Evolutionary conservation across 2,797 vertebrate species (phyloP).

Genomic region (Alca torda): DNA sequence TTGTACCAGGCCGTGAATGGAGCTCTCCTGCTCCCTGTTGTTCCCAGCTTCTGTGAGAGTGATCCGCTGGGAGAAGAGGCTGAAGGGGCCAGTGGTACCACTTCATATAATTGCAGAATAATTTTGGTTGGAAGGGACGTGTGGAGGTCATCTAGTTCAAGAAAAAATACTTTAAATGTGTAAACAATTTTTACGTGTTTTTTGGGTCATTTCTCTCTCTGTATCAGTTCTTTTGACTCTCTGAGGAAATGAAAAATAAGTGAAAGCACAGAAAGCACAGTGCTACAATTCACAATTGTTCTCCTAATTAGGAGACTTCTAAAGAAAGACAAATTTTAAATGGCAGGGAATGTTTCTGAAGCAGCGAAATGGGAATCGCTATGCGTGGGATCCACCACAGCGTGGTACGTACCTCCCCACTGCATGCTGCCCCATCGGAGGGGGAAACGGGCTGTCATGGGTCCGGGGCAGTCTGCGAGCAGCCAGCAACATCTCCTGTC

Average conservation of each 20-base stretch:
- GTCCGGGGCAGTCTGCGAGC: neutral
- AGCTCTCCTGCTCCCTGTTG: neutral
- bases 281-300: neutral
- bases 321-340: neutral
- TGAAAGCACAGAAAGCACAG: neutral
- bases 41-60: neutral
- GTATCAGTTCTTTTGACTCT: neutral
- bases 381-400: neutral
- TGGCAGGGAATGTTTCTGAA: neutral
- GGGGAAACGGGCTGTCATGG: fast-evolving
- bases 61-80: neutral
- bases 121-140: neutral
- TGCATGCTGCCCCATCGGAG: neutral
- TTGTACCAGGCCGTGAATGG: fast-evolving
- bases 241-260: neutral
- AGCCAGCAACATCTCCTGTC: neutral
- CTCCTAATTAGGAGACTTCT: neutral
- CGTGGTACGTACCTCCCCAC: neutral
- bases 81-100: neutral
- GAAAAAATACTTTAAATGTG: neutral
- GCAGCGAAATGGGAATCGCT: neutral
- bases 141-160: neutral
- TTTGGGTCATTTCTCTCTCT: neutral
- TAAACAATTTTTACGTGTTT: neutral
- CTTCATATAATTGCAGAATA: neutral